Percentiles rank a stretch among this genome's conserved stretches.
These are phyloP conservation scores for Phragmatobia fuliginosa DNA, from an alignment of 2,888 invertebrate species.

Conservation along the genomic window DNA sequence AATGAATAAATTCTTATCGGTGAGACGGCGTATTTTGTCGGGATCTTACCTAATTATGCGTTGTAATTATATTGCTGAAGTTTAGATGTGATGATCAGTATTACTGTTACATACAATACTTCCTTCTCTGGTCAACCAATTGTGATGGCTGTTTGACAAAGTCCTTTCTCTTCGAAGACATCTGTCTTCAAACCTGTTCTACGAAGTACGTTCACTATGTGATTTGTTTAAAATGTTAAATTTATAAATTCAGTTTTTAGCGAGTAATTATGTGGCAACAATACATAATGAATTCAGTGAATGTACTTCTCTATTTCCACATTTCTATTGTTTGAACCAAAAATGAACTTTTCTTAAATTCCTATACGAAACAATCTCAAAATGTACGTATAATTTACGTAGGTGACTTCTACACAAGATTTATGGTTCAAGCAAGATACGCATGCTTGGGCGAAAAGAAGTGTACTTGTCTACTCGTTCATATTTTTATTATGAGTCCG, in stretches of 20 bases:
- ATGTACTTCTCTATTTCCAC: constrained; percentile 62
- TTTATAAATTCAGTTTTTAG: not conserved
- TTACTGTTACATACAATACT: constrained; percentile 73
- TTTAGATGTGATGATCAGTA: constrained; percentile 77
- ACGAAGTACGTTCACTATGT: constrained; percentile 64
- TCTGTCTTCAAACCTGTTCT: constrained; percentile 47
- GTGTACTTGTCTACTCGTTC: constrained; percentile 69
- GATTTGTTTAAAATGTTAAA: constrained; percentile 1
- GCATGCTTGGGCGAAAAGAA: constrained; percentile 85
- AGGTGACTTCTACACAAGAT: constrained; percentile 38
- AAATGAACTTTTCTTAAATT: constrained; percentile 36
- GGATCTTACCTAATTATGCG: constrained; percentile 65
- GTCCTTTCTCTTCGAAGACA: constrained; percentile 60
- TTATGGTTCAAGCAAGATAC: constrained; percentile 78
- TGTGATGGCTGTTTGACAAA: constrained; percentile 75
- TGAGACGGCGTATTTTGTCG: constrained; percentile 86
- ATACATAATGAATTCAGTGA: constrained; percentile 45
- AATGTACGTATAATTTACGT: constrained; percentile 16
- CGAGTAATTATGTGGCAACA: not conserved
- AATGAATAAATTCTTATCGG: constrained; percentile 97
- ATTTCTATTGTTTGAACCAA: constrained; percentile 73
- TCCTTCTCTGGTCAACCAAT: constrained; percentile 76
- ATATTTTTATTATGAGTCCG: constrained; percentile 58
- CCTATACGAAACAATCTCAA: constrained; percentile 17
- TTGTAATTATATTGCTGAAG: constrained; percentile 78